Evolutionary conservation across 1,140 invertebrate species (phyloP).

Genomic region (Theocolax elegans): DNA sequence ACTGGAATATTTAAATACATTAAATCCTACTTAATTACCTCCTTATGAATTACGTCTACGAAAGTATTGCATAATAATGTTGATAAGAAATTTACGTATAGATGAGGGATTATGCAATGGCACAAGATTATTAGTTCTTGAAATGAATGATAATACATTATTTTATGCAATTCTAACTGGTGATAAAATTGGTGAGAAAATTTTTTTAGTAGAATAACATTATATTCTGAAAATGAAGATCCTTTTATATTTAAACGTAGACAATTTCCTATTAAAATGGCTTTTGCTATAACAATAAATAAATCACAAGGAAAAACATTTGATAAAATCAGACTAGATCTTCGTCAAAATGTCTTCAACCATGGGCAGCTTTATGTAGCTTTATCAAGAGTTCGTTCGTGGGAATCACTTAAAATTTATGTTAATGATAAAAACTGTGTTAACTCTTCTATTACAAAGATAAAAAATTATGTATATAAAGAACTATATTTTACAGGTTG

Average conservation of each 20-base stretch:
- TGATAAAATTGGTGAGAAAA: background rate
- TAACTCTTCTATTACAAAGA: background rate
- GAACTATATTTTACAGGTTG: background rate
- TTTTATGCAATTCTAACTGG: constrained; percentile 42
- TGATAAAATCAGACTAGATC: constrained; percentile 50
- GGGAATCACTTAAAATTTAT: constrained; percentile 3
- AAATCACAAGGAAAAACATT: constrained; percentile 61
- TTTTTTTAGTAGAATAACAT: constrained; percentile 30
- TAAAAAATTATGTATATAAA: constrained; percentile 14
- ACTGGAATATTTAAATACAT: constrained; percentile 37
- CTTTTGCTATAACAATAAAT: constrained; percentile 70
- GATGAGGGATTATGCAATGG: constrained; percentile 19
- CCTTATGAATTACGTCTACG: constrained; percentile 42
- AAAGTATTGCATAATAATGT: constrained; percentile 41
- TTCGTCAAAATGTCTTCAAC: constrained; percentile 47
- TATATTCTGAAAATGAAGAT: constrained; percentile 46
- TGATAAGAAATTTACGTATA: constrained; percentile 43
- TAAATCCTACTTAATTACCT: constrained; percentile 37
- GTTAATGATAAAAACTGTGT: no score
- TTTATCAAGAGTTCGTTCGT: constrained; percentile 62
- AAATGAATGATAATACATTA: constrained; percentile 37
- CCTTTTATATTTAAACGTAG: constrained; percentile 51
- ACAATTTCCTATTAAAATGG: constrained; percentile 23
- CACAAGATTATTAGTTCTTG: constrained; percentile 22
- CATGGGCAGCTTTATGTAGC: constrained; percentile 49